These are phyloP conservation scores for Arge pagana DNA, from an alignment of 2,888 invertebrate genomes.

Conservation along the genomic window DNA sequence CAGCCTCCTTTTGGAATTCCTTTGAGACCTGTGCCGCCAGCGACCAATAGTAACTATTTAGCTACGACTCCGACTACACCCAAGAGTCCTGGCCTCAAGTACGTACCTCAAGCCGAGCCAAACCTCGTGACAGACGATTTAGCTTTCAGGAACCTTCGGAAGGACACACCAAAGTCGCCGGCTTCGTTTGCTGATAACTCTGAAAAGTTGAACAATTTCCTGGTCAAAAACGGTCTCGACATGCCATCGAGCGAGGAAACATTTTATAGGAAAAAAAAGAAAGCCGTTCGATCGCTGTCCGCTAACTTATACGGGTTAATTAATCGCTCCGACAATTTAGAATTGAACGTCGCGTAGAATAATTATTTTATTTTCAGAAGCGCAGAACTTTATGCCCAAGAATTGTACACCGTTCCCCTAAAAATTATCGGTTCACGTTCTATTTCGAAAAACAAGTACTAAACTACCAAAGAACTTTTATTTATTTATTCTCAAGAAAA, in stretches of 20 bases:
- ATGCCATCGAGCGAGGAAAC: slow-evolving; percentile 21
- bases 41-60: slow-evolving; percentile 82
- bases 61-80: slow-evolving; percentile 56
- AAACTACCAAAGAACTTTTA: too few species aligned
- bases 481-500: too few species aligned
- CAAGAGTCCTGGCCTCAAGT: slow-evolving; percentile 62
- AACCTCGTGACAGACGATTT: slow-evolving; percentile 87
- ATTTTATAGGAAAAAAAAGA: slow-evolving; percentile 66
- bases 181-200: slow-evolving; percentile 61
- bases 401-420: too few species aligned
- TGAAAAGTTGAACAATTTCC: slow-evolving; percentile 46
- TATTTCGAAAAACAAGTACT: too few species aligned
- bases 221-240: slow-evolving; percentile 24
- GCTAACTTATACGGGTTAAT: slow-evolving; percentile 83
- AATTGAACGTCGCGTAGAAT: slow-evolving; percentile 21
- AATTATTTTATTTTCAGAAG: too few species aligned
- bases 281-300: slow-evolving; percentile 80
- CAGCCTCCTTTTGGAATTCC: slow-evolving; percentile 93
- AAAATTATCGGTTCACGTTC: too few species aligned
- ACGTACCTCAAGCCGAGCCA: slow-evolving; percentile 72
- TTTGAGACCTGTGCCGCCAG: slow-evolving; percentile 78
- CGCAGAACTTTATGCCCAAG: too few species aligned
- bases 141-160: slow-evolving; percentile 82
- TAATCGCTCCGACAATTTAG: slow-evolving; percentile 54
- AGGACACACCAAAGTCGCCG: slow-evolving; percentile 67